Conservation (phyloP, 2,113 vertebrate species). For the Gobio gobio region DNA sequence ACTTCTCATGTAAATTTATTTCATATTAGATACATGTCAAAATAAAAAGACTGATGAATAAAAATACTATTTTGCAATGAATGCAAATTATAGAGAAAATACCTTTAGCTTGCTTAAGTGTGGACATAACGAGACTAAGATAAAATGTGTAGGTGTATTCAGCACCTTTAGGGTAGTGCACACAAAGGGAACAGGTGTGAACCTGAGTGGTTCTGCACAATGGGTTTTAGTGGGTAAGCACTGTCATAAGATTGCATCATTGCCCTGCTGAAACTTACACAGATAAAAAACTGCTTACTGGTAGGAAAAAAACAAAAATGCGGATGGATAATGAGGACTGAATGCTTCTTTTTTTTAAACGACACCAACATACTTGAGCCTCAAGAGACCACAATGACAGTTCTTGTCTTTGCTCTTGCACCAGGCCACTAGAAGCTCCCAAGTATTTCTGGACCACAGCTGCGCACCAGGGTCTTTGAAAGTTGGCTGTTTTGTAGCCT, state of each 20-base stretch:
- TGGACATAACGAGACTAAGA: conserved; percentile 20
- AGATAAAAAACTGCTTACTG: conserved; percentile 21
- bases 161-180: background rate
- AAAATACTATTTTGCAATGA: background rate
- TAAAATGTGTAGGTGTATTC: conserved; percentile 13
- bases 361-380: conserved; percentile 11
- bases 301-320: conserved; percentile 6
- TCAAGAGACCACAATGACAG: conserved; percentile 31
- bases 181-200: conserved; percentile 31
- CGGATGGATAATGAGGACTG: conserved; percentile 45
- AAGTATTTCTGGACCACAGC: conserved; percentile 51
- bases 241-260: conserved; percentile 26
- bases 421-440: conserved; percentile 1
- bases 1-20: background rate
- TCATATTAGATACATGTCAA: background rate
- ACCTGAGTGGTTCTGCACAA: background rate
- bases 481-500: conserved; percentile 47
- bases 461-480: conserved; percentile 54
- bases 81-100: background rate
- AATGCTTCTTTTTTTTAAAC: background rate
- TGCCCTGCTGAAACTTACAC: background rate
- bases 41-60: background rate
- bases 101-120: background rate
- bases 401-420: conserved; percentile 9
- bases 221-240: conserved; percentile 17